Evolutionary conservation across 2,113 vertebrate species (phyloP).

Genomic region (Ondatra zibethicus): DNA sequence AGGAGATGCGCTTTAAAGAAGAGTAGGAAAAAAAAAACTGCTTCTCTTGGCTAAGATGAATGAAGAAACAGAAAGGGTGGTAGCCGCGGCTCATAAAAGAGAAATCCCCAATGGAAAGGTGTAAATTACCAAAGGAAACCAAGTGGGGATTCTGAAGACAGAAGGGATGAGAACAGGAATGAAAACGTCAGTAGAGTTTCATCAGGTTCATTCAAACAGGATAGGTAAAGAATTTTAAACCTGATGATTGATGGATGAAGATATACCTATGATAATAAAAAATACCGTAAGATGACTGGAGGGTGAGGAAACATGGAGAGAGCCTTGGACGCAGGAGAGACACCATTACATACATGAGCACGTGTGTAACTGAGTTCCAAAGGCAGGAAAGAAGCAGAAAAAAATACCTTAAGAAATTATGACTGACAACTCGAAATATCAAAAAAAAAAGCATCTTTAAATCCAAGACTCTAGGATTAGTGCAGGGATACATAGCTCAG

Average conservation of each 20-base stretch:
- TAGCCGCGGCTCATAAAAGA: not conserved
- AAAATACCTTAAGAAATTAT: not conserved
- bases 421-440: not conserved
- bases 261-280: not conserved
- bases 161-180: not conserved
- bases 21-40: fast-evolving
- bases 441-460: not conserved
- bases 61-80: not conserved
- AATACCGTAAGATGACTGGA: not conserved
- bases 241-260: not conserved
- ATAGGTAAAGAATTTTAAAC: not conserved
- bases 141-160: not conserved
- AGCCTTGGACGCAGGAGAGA: too few relatives aligned
- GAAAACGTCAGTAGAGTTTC: not conserved
- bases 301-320: not conserved
- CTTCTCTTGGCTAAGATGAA: not conserved
- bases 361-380: not conserved
- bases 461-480: not conserved
- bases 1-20: not conserved
- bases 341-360: not conserved
- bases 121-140: not conserved
- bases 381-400: not conserved
- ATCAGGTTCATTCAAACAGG: not conserved
- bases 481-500: not conserved
- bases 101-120: not conserved